These are phyloP conservation scores for Ephestia elutella DNA, from an alignment of 1,140 invertebrate species.

Conservation along the genomic window DNA sequence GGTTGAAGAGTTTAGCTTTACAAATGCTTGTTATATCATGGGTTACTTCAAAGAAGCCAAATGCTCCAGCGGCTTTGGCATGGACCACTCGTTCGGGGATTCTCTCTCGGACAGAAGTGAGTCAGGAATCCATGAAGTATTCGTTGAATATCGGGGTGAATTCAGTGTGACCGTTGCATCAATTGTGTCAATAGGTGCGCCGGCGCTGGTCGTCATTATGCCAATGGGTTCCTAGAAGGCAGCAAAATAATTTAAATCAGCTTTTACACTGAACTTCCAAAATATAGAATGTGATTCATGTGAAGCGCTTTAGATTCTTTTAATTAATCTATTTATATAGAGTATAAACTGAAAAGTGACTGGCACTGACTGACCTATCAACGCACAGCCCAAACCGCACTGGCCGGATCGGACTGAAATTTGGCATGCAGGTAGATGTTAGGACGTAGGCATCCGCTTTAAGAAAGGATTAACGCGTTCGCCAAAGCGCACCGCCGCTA, in stretches of 20 bases:
- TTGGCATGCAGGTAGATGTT: too few relatives aligned
- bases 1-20: conserved; percentile 89
- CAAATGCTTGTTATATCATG: conserved; percentile 91
- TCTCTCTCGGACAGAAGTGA: conserved; percentile 92
- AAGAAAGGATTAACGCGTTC: too few relatives aligned
- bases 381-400: too few relatives aligned
- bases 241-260: conserved; percentile 48
- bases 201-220: conserved; percentile 87
- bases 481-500: too few relatives aligned
- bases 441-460: too few relatives aligned
- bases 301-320: too few relatives aligned
- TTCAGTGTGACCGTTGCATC: conserved; percentile 63
- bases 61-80: conserved; percentile 95
- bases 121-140: conserved; percentile 89
- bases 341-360: too few relatives aligned
- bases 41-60: conserved; percentile 96
- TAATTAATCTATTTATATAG: too few relatives aligned
- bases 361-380: too few relatives aligned
- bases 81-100: conserved; percentile 97
- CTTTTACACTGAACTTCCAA: too few relatives aligned
- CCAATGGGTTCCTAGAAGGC: conserved; percentile 88
- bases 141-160: conserved; percentile 83
- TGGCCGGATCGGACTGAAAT: too few relatives aligned
- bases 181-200: conserved; percentile 85
- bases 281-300: too few relatives aligned